Percentiles rank a stretch among this genome's conserved stretches.
Conservation (phyloP, 1,140 invertebrate genomes). For the Ptiloglossa arizonensis region DNA sequence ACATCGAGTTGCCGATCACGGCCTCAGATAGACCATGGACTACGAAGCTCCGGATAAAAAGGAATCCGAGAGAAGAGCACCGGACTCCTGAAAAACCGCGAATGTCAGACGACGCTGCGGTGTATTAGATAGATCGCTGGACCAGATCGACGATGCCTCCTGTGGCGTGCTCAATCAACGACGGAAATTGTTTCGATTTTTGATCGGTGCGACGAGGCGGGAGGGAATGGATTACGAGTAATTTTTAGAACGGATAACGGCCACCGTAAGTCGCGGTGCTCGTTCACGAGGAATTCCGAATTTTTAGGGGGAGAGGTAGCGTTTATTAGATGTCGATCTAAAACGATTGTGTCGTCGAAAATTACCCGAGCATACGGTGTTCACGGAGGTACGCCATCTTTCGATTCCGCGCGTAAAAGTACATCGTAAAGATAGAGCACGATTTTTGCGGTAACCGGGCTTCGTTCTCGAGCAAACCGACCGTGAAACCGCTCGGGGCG, state of each 20-base stretch:
- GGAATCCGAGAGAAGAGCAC: slow-evolving; percentile 51
- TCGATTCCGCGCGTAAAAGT: too few species aligned
- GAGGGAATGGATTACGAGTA: slow-evolving; percentile 26
- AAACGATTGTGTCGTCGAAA: too few species aligned
- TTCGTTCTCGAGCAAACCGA: too few species aligned
- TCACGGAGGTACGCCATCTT: too few species aligned
- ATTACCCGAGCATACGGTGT: too few species aligned
- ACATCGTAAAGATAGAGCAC: too few species aligned
- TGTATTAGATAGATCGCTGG: slow-evolving; percentile 60
- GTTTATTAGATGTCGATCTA: too few species aligned
- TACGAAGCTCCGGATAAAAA: slow-evolving; percentile 70
- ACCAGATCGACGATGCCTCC: slow-evolving; percentile 40
- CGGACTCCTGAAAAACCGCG: slow-evolving; percentile 55
- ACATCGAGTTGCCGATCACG: slow-evolving; percentile 72
- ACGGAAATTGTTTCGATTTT: slow-evolving; percentile 57
- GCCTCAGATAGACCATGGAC: slow-evolving; percentile 70
- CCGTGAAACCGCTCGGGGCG: too few species aligned
- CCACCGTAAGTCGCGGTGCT: neutral
- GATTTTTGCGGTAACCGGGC: too few species aligned
- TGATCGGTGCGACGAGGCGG: too few species aligned
- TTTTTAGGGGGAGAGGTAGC: too few species aligned
- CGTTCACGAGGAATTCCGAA: neutral
- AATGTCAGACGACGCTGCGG: slow-evolving; percentile 49
- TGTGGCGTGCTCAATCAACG: slow-evolving; percentile 45
- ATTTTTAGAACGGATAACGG: slow-evolving; percentile 5